A percentile compares a stretch with the other conserved stretches of the same genome.
phyloP scores from a whole-genome alignment of 2,113 vertebrate species.

The Origma solitaria region DNA sequence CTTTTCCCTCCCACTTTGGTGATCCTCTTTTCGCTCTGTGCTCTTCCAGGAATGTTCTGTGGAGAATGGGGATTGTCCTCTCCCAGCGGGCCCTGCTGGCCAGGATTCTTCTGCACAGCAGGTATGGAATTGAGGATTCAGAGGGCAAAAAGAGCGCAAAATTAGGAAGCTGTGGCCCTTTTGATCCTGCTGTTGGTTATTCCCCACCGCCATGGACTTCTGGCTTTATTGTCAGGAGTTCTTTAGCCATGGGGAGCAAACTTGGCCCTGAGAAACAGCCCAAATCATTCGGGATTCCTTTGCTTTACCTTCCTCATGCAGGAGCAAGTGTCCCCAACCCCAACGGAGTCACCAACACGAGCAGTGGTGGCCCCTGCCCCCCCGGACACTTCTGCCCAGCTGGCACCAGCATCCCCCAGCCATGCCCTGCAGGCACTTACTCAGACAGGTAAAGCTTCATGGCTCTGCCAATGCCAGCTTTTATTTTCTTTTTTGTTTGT shows the following conservation, averaged over 20 bases:
- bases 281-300: not conserved
- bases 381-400: constrained; percentile 83
- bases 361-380: constrained; percentile 83
- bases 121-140: constrained; percentile 38
- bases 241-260: not conserved
- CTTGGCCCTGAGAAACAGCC: not conserved
- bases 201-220: not conserved
- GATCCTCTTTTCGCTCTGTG: not conserved
- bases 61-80: constrained; percentile 79
- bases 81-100: constrained; percentile 77
- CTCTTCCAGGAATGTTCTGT: constrained; percentile 76
- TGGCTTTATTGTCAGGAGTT: not conserved
- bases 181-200: not conserved
- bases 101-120: constrained; percentile 80
- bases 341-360: constrained; percentile 70
- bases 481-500: not conserved
- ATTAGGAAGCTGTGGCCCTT: not conserved
- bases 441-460: constrained; percentile 78
- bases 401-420: constrained; percentile 77
- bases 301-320: not conserved
- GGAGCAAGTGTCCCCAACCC: constrained; percentile 69
- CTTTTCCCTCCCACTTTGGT: not conserved
- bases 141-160: not conserved
- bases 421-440: constrained; percentile 84
- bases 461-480: not conserved